These are phyloP conservation scores for Ameiurus melas DNA, from an alignment of 2,113 vertebrate species.

Conservation along the genomic window DNA sequence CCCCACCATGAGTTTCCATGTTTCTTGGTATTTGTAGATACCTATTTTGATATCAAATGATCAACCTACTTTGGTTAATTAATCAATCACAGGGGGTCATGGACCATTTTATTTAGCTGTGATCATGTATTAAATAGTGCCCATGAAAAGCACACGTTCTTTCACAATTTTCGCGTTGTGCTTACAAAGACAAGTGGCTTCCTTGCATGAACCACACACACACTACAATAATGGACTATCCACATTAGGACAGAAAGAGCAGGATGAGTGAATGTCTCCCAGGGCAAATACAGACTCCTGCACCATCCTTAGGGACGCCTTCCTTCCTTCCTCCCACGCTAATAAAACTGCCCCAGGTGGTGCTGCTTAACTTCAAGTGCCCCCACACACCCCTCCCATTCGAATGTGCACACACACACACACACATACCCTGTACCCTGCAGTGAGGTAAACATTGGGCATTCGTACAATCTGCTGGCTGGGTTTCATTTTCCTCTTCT, in stretches of 20 bases:
- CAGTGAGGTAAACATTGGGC: constrained; percentile 27
- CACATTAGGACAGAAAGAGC: background rate
- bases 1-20: background rate
- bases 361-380: constrained; percentile 76
- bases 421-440: background rate
- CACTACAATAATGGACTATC: background rate
- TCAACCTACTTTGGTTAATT: background rate
- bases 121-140: too few relatives aligned
- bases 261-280: background rate
- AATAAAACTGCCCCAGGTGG: constrained; percentile 92
- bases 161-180: background rate
- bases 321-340: constrained; percentile 71
- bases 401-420: too few relatives aligned
- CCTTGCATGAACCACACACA: background rate
- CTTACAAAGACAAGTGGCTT: background rate
- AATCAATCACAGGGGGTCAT: too few relatives aligned
- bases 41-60: background rate
- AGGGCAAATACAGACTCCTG: background rate
- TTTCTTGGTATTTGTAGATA: background rate
- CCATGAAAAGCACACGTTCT: background rate
- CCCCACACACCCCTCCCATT: constrained; percentile 43
- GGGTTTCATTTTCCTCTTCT: constrained; percentile 34
- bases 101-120: too few relatives aligned
- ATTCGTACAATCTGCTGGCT: constrained; percentile 16
- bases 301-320: constrained; percentile 71